phyloP scores from a whole-genome alignment of 2,888 invertebrate species.

The Spialia ferax region DNA sequence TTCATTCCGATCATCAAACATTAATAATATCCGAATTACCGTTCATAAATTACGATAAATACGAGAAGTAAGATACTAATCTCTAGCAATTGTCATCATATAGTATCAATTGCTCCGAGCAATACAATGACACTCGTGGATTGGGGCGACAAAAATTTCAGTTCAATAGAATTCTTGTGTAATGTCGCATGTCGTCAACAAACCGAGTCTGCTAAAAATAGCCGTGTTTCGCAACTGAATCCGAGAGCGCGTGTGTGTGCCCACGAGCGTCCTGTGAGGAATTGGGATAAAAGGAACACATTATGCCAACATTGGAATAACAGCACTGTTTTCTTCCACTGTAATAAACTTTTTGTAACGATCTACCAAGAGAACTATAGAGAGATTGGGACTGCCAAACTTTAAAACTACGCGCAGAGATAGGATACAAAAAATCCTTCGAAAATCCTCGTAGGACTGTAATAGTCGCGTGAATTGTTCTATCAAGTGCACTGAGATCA shows the following conservation, averaged over 20 bases:
- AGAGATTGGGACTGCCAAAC: too few species aligned
- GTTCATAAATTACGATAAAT: too few species aligned
- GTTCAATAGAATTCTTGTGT: constrained; percentile 70
- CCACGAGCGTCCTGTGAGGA: constrained; percentile 71
- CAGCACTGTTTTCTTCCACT: too few species aligned
- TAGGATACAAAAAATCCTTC: too few species aligned
- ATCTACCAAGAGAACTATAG: too few species aligned
- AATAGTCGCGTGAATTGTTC: background rate
- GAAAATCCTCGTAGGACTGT: too few species aligned
- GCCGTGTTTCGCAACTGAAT: constrained; percentile 61
- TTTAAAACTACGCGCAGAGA: too few species aligned
- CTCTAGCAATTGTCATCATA: background rate
- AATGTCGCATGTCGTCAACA: constrained; percentile 61
- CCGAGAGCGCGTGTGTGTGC: constrained; percentile 56
- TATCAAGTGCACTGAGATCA: background rate
- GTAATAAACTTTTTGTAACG: too few species aligned
- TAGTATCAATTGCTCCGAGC: background rate
- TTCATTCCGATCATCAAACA: background rate
- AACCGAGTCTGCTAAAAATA: constrained; percentile 68
- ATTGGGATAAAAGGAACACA: constrained; percentile 38
- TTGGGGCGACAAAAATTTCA: constrained; percentile 57
- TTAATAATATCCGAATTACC: background rate
- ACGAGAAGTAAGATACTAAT: too few species aligned
- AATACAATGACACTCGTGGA: background rate
- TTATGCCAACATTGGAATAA: background rate